Evolutionary conservation across 2,888 invertebrate species (phyloP).

Genomic region (Chrysotoxum bicinctum): DNA sequence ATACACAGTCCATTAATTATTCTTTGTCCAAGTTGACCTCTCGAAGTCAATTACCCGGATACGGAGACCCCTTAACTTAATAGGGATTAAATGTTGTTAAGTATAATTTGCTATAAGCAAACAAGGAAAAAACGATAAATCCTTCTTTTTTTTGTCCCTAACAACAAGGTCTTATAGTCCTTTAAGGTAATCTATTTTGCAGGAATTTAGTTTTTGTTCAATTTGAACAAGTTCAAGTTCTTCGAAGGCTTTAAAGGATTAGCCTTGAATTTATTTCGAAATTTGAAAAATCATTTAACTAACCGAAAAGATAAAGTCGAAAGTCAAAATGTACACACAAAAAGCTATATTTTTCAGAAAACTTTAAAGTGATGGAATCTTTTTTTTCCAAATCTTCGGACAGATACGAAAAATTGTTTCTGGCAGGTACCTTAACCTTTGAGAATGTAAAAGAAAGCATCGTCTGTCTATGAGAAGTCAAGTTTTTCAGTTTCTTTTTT

Average conservation of each 20-base stretch:
- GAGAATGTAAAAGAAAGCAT: background rate
- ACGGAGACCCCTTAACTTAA: constrained; percentile 17
- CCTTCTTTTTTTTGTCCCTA: background rate
- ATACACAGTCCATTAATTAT: constrained; percentile 25
- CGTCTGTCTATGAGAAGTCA: background rate
- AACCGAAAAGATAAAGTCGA: background rate
- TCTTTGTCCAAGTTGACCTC: constrained; percentile 26
- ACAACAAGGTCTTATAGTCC: constrained; percentile 2
- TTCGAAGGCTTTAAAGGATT: background rate
- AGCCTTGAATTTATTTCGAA: constrained; percentile 6
- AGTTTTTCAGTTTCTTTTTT: background rate
- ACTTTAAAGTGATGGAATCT: constrained; percentile 5
- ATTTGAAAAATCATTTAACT: background rate
- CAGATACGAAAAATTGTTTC: background rate
- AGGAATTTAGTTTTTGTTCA: background rate
- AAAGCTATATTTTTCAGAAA: background rate
- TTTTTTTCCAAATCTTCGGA: background rate
- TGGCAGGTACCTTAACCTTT: background rate
- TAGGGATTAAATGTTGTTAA: constrained; percentile 34
- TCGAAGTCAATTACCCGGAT: constrained; percentile 28
- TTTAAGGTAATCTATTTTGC: constrained; percentile 15
- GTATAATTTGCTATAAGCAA: constrained; percentile 7
- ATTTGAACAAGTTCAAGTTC: background rate
- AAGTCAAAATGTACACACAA: background rate
- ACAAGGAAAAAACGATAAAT: constrained; percentile 3